Evolutionary conservation across 2,888 invertebrate genomes (phyloP).

Genomic region (Tenthredo scrophulariae): DNA sequence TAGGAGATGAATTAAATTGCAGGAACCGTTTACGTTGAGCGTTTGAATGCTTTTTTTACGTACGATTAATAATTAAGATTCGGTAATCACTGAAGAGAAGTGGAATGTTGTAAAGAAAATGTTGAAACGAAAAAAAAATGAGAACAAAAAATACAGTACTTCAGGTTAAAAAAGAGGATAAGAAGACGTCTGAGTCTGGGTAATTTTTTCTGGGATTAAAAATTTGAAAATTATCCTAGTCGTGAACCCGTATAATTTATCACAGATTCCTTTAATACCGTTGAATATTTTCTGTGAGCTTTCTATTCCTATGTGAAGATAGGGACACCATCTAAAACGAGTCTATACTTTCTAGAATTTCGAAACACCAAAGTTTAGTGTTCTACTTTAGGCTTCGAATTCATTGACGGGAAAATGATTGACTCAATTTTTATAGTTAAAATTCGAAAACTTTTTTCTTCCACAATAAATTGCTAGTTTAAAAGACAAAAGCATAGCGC

Average conservation of each 20-base stretch:
- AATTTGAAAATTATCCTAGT: not conserved
- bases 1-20: not conserved
- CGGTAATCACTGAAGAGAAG: not conserved
- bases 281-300: not conserved
- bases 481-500: not conserved
- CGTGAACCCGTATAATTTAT: not conserved
- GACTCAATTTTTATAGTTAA: not conserved
- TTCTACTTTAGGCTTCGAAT: not conserved
- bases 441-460: not conserved
- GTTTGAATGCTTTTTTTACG: not conserved
- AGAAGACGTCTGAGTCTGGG: not conserved
- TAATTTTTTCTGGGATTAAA: not conserved
- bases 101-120: not conserved
- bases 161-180: not conserved
- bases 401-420: not conserved
- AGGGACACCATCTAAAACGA: conserved; percentile 21
- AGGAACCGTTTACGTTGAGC: not conserved
- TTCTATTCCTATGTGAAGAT: conserved; percentile 21
- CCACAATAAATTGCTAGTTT: not conserved
- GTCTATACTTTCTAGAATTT: not conserved
- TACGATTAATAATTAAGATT: not conserved
- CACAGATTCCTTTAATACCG: not conserved
- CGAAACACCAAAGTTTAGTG: not conserved
- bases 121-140: not conserved
- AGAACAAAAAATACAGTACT: not conserved